Evolutionary conservation across 2,888 invertebrate genomes (phyloP).

Genomic region (Idaea aversata): DNA sequence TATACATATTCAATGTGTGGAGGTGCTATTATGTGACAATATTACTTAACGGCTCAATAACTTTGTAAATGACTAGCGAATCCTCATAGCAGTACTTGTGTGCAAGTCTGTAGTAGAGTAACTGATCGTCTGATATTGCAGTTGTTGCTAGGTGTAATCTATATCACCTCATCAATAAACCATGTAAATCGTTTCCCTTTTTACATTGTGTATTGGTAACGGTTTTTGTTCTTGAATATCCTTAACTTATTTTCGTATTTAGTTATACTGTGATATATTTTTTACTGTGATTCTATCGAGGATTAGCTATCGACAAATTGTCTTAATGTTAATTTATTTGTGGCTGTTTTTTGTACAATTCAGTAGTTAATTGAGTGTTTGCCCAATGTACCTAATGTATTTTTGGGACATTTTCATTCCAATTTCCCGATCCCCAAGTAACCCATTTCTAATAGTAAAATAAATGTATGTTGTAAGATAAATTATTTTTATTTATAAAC

Average conservation of each 20-base stretch:
- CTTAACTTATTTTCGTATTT: slow-evolving; percentile 1
- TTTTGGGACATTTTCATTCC: slow-evolving; percentile 38
- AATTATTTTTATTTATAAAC: slow-evolving; percentile 8
- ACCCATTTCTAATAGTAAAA: slow-evolving; percentile 38
- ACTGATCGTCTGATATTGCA: slow-evolving; percentile 48
- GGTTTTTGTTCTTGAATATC: slow-evolving; percentile 48
- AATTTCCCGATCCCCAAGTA: slow-evolving; percentile 34
- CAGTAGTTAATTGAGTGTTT: slow-evolving; percentile 28
- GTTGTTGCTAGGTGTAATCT: slow-evolving; percentile 48
- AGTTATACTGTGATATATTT: slow-evolving; percentile 65
- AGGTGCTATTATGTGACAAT: not conserved
- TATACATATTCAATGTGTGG: not conserved
- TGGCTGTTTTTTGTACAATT: slow-evolving; percentile 23
- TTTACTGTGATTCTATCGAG: slow-evolving; percentile 62
- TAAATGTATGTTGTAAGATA: slow-evolving; percentile 23
- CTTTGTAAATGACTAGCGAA: slow-evolving; percentile 32
- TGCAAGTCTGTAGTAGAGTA: slow-evolving; percentile 42
- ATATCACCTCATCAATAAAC: slow-evolving; percentile 35
- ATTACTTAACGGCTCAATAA: not conserved
- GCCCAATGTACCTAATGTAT: slow-evolving; percentile 22
- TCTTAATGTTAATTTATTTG: slow-evolving; percentile 3
- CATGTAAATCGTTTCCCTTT: slow-evolving; percentile 30
- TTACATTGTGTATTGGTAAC: not conserved
- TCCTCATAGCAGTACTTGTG: slow-evolving; percentile 67
- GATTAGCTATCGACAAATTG: slow-evolving; percentile 45